Conservation (phyloP, 1,140 invertebrate genomes). For the Bombus impatiens region DNA sequence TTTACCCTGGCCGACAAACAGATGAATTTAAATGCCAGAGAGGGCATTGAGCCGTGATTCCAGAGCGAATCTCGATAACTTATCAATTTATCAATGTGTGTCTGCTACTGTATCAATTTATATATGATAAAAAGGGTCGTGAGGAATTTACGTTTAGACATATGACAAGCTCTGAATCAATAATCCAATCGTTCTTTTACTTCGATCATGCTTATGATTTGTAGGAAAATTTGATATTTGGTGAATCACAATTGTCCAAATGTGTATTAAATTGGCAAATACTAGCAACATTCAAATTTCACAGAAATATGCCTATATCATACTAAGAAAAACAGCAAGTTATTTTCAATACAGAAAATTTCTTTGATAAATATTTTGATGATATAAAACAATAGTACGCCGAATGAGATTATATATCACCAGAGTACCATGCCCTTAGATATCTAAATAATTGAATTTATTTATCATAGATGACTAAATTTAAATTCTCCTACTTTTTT, state of each 20-base stretch:
- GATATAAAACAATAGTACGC: too few relatives aligned
- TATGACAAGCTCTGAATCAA: background rate
- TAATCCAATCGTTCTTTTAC: background rate
- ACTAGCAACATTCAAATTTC: too few relatives aligned
- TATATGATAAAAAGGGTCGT: background rate
- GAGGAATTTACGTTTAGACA: background rate
- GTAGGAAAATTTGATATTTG: background rate
- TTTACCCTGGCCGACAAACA: slow-evolving; percentile 14
- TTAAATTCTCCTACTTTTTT: too few relatives aligned
- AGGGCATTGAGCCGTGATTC: background rate
- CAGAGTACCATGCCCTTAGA: too few relatives aligned
- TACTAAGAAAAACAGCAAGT: too few relatives aligned
- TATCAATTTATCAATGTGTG: slow-evolving; percentile 1
- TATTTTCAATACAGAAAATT: too few relatives aligned
- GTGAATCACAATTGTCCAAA: too few relatives aligned
- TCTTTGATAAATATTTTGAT: too few relatives aligned
- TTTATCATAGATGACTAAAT: background rate
- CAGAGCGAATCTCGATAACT: background rate
- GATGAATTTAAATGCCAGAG: slow-evolving; percentile 18
- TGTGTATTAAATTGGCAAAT: background rate
- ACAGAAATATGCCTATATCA: too few relatives aligned
- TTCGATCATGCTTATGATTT: background rate
- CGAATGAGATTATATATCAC: too few relatives aligned
- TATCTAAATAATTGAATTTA: background rate
- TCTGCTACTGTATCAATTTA: background rate